Base-by-base conservation (phyloP, 1,140 invertebrate genomes). In the Centruroides vittatus region DNA sequence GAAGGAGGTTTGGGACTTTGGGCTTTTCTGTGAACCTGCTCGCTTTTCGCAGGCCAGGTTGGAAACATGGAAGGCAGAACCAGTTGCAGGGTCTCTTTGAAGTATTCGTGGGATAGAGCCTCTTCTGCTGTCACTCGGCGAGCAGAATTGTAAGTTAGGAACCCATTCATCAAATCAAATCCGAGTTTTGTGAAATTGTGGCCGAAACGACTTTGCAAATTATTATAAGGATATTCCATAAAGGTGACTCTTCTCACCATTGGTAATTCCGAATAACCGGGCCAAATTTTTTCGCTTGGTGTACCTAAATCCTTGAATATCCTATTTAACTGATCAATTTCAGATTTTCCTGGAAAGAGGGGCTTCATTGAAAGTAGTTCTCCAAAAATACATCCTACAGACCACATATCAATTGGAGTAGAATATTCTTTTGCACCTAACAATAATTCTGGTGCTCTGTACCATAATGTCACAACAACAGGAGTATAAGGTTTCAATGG, bases 11-110 rank as follows among this genome's bases (percentile, higher is more conserved):
- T 95, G 0, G 90, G 90, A 59, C 85, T 88, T 84, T 84, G 73
- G 12, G 75, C 23, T 2, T 23, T 23, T 9, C 73, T 64, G 60
- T 84, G 62, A 11, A 35, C 87, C 51, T 87, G 76, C 75, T 99
- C 96, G 58, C 91, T 95, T 73, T 98, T 98, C 0, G 95, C 94
- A 9, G 95, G 96, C 94, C 94, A 99, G 11, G 95, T 98, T 4
- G 97, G 96, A 72, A 99, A 99, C 89, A 98, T 94, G 13, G 88
- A 85, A 3, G 94, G 94, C 73, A 93, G 87, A 64, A 98, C 91
- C 12, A 95, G 88, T 58, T 88, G 73, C 0, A 96, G 97, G 36
- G 84, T 80, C 77, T 99, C 95, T 62, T 81, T 69, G 70, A 99
- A 99, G 72, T 94, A 99, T 7, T 80, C 75, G 71, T 97, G 91